These are phyloP conservation scores for Fulica atra DNA, from an alignment of 2,113 vertebrate species.

Conservation along the genomic window DNA sequence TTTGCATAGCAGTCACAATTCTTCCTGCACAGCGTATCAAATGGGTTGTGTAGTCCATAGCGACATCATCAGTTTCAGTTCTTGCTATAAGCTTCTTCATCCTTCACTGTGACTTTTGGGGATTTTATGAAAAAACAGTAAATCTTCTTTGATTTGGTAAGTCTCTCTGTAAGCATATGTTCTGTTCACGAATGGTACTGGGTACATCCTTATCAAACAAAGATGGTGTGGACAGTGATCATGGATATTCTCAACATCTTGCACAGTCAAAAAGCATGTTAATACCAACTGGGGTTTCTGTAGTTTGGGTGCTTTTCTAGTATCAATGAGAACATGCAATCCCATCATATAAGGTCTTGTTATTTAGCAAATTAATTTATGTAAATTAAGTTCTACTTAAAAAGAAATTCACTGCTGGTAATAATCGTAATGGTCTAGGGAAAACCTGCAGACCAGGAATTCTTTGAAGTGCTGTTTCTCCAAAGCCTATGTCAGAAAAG, in stretches of 20 bases:
- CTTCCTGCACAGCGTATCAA: not conserved
- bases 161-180: not conserved
- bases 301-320: not conserved
- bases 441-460: not conserved
- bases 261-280: not conserved
- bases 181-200: not conserved
- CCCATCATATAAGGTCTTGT: not conserved
- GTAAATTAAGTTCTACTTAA: not conserved
- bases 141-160: not conserved
- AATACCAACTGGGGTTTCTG: not conserved
- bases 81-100: not conserved
- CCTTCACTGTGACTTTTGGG: not conserved
- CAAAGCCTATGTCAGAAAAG: not conserved
- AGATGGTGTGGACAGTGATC: not conserved
- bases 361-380: not conserved
- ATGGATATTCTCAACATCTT: not conserved
- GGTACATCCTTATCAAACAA: not conserved
- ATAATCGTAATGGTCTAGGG: not conserved
- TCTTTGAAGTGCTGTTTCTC: not conserved
- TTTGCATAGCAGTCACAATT: not conserved
- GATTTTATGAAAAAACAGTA: not conserved
- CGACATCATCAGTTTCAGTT: not conserved
- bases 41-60: not conserved
- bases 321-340: not conserved
- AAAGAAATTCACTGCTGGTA: not conserved